Evolutionary conservation across 2,888 invertebrate genomes (phyloP), one percentile per base, ranked within the genome.

Genomic region (Gymnoscelis rufifasciata): DNA sequence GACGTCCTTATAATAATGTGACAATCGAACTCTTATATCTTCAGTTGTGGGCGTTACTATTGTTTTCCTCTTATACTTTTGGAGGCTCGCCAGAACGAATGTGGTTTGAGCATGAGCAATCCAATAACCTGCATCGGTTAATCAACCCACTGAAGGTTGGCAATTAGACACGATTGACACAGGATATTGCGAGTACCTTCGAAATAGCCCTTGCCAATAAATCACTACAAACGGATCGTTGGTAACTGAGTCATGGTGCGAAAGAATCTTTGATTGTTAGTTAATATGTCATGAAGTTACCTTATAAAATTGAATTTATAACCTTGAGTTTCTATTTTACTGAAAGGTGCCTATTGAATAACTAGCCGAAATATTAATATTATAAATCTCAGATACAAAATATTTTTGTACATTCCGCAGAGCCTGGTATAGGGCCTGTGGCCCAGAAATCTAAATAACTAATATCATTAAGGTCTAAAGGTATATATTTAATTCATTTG

Each of bases 91-190:
- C 86, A 86, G 73, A 66, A 69, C 78, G 70, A 81, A 80, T 76
- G 68, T 66, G 72, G 73, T 71, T 74, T 78, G 76, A 82, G 77
- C 80, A 75, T 78, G 77, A 82, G 78, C 82, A 77, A 83, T 75
- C 69, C 81, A 78, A 83, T 81, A 82, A 78, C 73, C 70, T 76
- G 74, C 74, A 78, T 78, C 80, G 83, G 83, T 82, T 83, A 81
- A 86, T 86, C 82, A 84, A 83, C 83, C 76, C 80, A 64, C 51
- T 47, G 66, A 74, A 76, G 74, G 75, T 75, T 80, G 72, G 67
- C 66, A 74, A 75, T 74, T 67, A 68, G 60, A 71, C 54, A 50
- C 57, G 57, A 59, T 51, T 54, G 57, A 46, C 53, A 52, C 55
- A 55, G 46, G 23, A 14, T 30, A 39, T 39, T 36, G 6, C 19